Evolutionary conservation across 1,140 invertebrate genomes (phyloP).

Genomic region (Chymomyza costata): DNA sequence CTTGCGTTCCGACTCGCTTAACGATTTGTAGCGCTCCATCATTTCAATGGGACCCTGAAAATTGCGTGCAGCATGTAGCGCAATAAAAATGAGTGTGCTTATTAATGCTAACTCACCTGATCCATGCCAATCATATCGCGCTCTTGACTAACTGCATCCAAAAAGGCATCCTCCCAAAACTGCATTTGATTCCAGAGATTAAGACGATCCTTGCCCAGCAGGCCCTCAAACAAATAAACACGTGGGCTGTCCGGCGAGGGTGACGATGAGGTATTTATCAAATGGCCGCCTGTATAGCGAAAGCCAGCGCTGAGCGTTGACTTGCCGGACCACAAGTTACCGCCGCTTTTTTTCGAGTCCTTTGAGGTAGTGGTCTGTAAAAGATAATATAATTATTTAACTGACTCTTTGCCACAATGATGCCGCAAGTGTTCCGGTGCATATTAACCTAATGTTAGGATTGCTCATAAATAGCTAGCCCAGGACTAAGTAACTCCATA

Average conservation of each 20-base stretch:
- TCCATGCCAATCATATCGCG: constrained; percentile 99
- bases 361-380: constrained; percentile 69
- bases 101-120: constrained; percentile 78
- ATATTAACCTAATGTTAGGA: no score
- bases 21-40: constrained; percentile 97
- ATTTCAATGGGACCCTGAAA: constrained; percentile 93
- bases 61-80: not conserved
- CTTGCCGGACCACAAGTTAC: constrained; percentile 94
- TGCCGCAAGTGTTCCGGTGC: no score
- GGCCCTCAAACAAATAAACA: constrained; percentile 94
- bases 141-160: constrained; percentile 99
- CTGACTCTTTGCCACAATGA: no score
- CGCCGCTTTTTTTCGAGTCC: constrained; percentile 83
- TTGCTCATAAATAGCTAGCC: no score
- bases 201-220: constrained; percentile 82
- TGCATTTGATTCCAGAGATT: constrained; percentile 99
- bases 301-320: constrained; percentile 92
- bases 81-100: not conserved
- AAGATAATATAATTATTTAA: no score
- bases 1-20: constrained; percentile 96
- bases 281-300: constrained; percentile 90
- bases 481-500: no score
- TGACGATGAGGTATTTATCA: constrained; percentile 88
- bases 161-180: constrained; percentile 99
- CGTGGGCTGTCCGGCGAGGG: constrained; percentile 90